Evolutionary conservation across 2,888 invertebrate species (phyloP).

Genomic region (Acanthococcus lagerstroemiae): DNA sequence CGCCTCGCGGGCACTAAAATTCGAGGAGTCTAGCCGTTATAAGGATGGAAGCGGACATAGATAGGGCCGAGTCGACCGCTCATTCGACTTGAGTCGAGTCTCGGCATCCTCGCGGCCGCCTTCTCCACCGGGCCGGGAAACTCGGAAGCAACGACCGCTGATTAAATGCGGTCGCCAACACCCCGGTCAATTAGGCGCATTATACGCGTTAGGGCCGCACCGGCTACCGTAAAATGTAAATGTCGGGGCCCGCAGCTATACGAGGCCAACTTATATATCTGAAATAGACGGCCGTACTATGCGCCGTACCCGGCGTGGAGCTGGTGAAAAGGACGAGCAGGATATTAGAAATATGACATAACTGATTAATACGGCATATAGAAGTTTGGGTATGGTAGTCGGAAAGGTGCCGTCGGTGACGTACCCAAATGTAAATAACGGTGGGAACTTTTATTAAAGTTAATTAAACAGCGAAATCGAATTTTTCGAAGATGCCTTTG

Average conservation of each 20-base stretch:
- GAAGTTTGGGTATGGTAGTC: no score
- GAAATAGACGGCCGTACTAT: not conserved
- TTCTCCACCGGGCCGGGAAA: not conserved
- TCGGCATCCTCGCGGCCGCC: no score
- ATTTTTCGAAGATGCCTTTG: not conserved
- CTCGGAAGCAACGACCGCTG: not conserved
- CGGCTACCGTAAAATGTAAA: not conserved
- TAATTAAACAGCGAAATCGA: conserved; percentile 21
- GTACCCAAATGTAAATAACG: conserved; percentile 22
- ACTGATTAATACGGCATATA: not conserved
- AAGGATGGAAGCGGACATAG: not conserved
- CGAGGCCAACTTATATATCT: not conserved
- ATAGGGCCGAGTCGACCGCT: not conserved
- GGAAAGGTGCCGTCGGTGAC: no score
- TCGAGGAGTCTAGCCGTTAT: no score
- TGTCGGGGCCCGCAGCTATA: no score
- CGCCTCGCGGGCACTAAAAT: no score
- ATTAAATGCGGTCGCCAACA: not conserved
- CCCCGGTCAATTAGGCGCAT: not conserved
- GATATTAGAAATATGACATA: not conserved
- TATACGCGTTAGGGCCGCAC: not conserved
- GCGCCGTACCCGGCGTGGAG: not conserved
- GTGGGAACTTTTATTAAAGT: conserved; percentile 20
- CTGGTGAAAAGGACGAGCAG: not conserved
- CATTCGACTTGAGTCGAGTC: no score